Evolutionary conservation across 2,113 vertebrate species (phyloP), one percentile per base, ranked within the genome.

Genomic region (Tenrec ecaudatus): DNA sequence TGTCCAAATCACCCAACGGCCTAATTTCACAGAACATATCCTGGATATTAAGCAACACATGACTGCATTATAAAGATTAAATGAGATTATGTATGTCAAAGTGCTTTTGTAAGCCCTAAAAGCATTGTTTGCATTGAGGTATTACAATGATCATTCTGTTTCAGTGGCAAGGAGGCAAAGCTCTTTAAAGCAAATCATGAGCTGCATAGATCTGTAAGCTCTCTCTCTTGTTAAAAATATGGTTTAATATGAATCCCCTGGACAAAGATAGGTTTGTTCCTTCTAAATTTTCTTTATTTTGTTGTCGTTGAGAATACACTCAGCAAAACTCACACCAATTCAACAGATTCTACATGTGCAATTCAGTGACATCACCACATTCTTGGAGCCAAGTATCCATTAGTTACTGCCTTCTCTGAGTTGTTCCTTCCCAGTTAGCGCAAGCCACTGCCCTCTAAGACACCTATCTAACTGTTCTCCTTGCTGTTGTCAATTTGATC

Each of bases 71-170:
- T 82, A 84, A 96, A 53, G 88, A 91, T 82, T 84, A 91, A 71
- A 86, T 82, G 84, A 92, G 75, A 88, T 94, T 82, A 94, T 90
- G n/a, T 25, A 84, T 75, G 38, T 77, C 62, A 64, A 87, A 88
- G n/a, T 95, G 68, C 78, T 89, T 53, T 84, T 79, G 22, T 53
- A 82, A 93, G 40, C 43, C 83, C 57, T 36, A 64, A 86, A 62
- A 88, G 57, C 75, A 69, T 6, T 82, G 33, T 69, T 15, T 92
- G 69, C 47, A n/a, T 33, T 38, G 17, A 82, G 58, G 79, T 77
- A 83, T 88, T 82, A 75, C 43, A 66, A 68, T 33, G 27, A 91
- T 91, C 78, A 75, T 53, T 53, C 75, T 80, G 9, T 58, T 58
- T 81, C 71, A 88, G 71, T 90, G 71, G 16, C 69, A 43, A 73